These are phyloP conservation scores for Galleria mellonella DNA, from an alignment of 1,140 invertebrate species.

Conservation along the genomic window DNA sequence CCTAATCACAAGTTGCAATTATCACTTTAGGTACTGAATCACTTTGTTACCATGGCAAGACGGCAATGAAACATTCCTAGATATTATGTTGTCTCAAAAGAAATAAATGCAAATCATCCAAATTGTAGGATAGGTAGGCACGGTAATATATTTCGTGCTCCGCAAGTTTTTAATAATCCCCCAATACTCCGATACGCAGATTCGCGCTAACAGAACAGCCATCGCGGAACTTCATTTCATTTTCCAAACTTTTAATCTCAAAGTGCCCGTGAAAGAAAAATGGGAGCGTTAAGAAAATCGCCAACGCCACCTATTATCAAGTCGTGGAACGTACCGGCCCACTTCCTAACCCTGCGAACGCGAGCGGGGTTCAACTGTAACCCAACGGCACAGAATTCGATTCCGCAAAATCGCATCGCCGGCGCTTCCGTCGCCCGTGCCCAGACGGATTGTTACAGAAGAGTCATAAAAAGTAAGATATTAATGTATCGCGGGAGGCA, in stretches of 20 bases:
- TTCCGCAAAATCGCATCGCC: not conserved
- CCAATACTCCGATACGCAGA: slow-evolving; percentile 45
- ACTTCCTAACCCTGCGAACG: not conserved
- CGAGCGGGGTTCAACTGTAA: slow-evolving; percentile 11
- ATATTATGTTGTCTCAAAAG: too few relatives aligned
- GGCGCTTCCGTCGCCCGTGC: slow-evolving; percentile 28
- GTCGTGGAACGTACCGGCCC: slow-evolving; percentile 35
- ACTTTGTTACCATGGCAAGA: too few relatives aligned
- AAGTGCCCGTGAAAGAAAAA: slow-evolving; percentile 74
- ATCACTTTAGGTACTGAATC: too few relatives aligned
- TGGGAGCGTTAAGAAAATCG: slow-evolving; percentile 70
- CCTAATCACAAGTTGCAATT: too few relatives aligned
- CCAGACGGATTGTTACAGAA: slow-evolving; percentile 63
- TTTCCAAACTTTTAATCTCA: slow-evolving; percentile 74
- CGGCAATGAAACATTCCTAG: too few relatives aligned
- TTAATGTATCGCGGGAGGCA: slow-evolving; percentile 74
- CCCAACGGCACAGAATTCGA: not conserved
- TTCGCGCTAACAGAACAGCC: slow-evolving; percentile 31
- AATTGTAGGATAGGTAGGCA: too few relatives aligned
- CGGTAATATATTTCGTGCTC: too few relatives aligned
- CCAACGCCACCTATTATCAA: slow-evolving; percentile 72
- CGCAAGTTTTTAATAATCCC: slow-evolving; percentile 14
- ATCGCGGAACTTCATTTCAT: slow-evolving; percentile 55
- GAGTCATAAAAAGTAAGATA: slow-evolving; percentile 75
- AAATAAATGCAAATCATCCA: too few relatives aligned